Conservation (phyloP, 2,888 invertebrate genomes). For the Campopleginae sp. region DNA sequence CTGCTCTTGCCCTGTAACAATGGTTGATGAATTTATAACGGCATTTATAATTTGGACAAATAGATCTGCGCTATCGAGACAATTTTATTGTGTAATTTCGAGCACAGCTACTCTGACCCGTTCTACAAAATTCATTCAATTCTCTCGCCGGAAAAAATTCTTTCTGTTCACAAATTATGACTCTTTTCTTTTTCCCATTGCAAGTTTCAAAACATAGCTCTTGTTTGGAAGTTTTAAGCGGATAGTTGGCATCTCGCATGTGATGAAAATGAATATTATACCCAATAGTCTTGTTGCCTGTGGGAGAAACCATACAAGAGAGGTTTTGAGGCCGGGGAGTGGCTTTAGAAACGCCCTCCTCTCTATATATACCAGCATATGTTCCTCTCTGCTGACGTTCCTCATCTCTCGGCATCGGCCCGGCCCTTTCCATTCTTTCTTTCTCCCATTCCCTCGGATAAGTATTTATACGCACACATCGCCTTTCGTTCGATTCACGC, state of each 20-base stretch:
- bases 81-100: neutral
- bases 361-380: conserved; percentile 63
- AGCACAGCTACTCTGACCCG: neutral
- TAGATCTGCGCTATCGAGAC: too few species aligned
- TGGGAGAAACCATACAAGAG: conserved; percentile 45
- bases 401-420: conserved; percentile 67
- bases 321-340: conserved; percentile 78
- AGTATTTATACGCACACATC: conserved; percentile 47
- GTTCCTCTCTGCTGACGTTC: conserved; percentile 48
- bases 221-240: neutral
- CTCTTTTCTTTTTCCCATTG: neutral
- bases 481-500: conserved; percentile 60
- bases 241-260: neutral
- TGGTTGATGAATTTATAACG: neutral
- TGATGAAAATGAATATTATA: neutral
- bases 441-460: conserved; percentile 31
- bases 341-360: conserved; percentile 81
- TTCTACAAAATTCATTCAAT: neutral
- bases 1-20: neutral
- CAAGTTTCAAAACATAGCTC: neutral
- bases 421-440: conserved; percentile 65
- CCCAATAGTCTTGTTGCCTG: conserved; percentile 56
- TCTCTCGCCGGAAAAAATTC: neutral
- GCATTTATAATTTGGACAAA: too few species aligned
- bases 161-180: neutral